A percentile compares a stretch with the other conserved stretches of the same genome.
Evolutionary conservation across 2,888 invertebrate species (phyloP).

Genomic region (Schizaphis graminum): DNA sequence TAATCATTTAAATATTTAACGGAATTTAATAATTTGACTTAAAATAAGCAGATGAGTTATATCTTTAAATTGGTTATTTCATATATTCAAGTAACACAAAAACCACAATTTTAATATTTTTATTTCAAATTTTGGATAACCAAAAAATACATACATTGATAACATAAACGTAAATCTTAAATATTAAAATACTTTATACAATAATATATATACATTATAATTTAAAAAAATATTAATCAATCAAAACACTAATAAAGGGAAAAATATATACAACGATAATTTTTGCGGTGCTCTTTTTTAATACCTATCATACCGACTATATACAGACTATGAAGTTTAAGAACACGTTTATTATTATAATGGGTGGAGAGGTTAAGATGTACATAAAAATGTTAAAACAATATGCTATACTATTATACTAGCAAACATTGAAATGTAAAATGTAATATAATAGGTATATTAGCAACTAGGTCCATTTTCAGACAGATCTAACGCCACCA

Average conservation of each 20-base stretch:
- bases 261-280: background rate
- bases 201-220: background rate
- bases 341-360: background rate
- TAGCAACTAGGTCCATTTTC: background rate
- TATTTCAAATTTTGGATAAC: background rate
- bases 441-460: background rate
- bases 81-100: background rate
- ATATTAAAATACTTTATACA: background rate
- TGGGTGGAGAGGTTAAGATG: no score
- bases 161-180: background rate
- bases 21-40: background rate
- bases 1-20: background rate
- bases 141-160: background rate
- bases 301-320: background rate
- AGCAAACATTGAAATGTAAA: background rate
- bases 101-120: background rate
- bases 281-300: background rate
- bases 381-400: background rate
- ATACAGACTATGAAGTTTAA: background rate
- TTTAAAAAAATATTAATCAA: background rate
- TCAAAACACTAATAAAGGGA: background rate
- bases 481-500: background rate
- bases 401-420: background rate
- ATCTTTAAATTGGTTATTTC: background rate
- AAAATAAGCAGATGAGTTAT: background rate